A percentile compares a stretch with the other conserved stretches of the same genome.
Conservation (phyloP, 2,888 invertebrate species). For the Therioaphis trifolii region DNA sequence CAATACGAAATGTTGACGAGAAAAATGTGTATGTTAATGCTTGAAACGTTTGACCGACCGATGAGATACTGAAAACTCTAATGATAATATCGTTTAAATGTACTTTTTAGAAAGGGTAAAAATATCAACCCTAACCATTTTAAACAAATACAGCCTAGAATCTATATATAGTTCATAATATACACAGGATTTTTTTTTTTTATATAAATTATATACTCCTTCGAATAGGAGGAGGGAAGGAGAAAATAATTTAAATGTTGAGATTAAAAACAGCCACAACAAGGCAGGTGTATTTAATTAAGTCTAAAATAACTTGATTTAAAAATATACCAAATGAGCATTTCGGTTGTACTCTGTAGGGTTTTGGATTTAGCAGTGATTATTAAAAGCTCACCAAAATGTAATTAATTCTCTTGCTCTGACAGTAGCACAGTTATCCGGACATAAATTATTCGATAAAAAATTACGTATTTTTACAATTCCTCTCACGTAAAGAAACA, state of each 20-base stretch:
- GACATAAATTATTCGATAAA: conserved; percentile 51
- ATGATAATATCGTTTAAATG: conserved; percentile 38
- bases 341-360: conserved; percentile 36
- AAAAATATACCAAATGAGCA: conserved; percentile 48
- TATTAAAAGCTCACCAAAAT: conserved; percentile 59
- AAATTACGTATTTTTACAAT: conserved; percentile 42
- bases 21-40: conserved; percentile 7
- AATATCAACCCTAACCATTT: conserved; percentile 16
- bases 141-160: not conserved
- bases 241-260: conserved; percentile 49
- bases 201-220: conserved; percentile 14
- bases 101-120: conserved; percentile 1
- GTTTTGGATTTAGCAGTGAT: conserved; percentile 55
- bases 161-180: not conserved
- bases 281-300: conserved; percentile 50
- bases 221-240: not conserved
- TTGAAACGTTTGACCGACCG: not conserved
- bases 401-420: conserved; percentile 55
- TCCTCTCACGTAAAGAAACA: conserved; percentile 59
- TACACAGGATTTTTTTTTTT: not conserved
- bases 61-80: not conserved
- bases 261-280: conserved; percentile 50
- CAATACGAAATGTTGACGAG: conserved; percentile 1
- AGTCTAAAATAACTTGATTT: conserved; percentile 47
- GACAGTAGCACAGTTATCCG: conserved; percentile 48